A percentile compares a stretch with the other conserved stretches of the same genome.
Conservation (phyloP, 2,797 vertebrate species). For the Eospalax fontanierii region DNA sequence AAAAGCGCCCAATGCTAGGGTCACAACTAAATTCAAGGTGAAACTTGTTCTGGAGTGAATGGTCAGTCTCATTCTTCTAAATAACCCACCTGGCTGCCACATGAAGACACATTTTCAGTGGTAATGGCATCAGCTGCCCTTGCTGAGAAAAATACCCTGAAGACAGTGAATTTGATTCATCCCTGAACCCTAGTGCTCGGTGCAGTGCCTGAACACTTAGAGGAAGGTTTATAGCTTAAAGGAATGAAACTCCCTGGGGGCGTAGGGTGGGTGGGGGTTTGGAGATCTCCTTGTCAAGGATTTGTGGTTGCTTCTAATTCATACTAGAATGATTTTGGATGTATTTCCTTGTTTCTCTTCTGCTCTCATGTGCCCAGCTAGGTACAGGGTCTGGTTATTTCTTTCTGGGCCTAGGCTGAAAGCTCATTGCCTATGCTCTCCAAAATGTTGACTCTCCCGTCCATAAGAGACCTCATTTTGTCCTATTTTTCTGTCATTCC, state of each 20-base stretch:
- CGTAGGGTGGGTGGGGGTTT: too few species aligned
- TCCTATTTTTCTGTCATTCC: not conserved
- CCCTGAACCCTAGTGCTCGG: not conserved
- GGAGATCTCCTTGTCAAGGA: not conserved
- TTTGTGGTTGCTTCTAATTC: not conserved
- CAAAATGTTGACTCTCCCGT: not conserved
- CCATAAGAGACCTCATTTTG: not conserved
- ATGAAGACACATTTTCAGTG: not conserved
- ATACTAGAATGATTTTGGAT: not conserved
- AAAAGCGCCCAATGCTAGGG: not conserved
- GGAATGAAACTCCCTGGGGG: not conserved
- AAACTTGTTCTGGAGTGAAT: not conserved
- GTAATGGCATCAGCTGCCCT: not conserved
- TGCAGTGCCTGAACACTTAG: not conserved
- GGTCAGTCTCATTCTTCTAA: not conserved
- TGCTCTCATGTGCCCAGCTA: not conserved
- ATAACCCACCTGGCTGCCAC: too few species aligned
- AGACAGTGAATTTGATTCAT: not conserved
- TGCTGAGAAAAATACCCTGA: not conserved
- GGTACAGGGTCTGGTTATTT: not conserved
- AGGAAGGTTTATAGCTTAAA: not conserved
- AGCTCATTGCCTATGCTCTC: not conserved
- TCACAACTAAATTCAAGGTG: not conserved
- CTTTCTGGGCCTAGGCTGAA: not conserved
- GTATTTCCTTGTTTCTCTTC: not conserved